Conservation (phyloP, 2,797 vertebrate species). For the Rhinichthys osculus region DNA sequence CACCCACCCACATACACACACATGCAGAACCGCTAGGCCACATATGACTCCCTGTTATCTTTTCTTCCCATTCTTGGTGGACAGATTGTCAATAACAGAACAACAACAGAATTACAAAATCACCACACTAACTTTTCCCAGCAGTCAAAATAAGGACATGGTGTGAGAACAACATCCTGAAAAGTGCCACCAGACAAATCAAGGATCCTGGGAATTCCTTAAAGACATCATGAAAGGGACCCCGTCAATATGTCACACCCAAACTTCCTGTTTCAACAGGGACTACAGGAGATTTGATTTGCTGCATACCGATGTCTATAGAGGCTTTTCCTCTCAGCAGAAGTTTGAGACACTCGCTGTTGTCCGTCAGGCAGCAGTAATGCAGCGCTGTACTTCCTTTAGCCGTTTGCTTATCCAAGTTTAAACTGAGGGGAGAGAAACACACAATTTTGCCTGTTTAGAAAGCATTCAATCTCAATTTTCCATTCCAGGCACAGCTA, state of each 20-base stretch:
- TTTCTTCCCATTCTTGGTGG: conserved; percentile 58
- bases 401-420: conserved; percentile 94
- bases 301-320: conserved; percentile 90
- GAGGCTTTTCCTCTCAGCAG: conserved; percentile 96
- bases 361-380: conserved; percentile 98
- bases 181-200: conserved; percentile 31
- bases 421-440: conserved; percentile 79
- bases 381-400: conserved; percentile 97
- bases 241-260: not conserved
- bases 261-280: conserved; percentile 8
- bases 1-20: conserved; percentile 60
- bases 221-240: not conserved
- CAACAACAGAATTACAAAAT: conserved; percentile 48
- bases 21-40: conserved; percentile 42
- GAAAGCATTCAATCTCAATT: not conserved
- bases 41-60: conserved; percentile 38
- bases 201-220: conserved; percentile 12
- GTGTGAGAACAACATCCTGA: conserved; percentile 27
- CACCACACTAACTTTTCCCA: conserved; percentile 35
- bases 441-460: not conserved
- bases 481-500: not conserved
- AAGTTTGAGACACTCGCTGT: conserved; percentile 96
- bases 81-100: conserved; percentile 69
- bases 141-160: conserved; percentile 34
- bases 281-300: not conserved